These are phyloP conservation scores for Mactromeris polynyma DNA, from an alignment of 2,888 invertebrate species.

Conservation along the genomic window DNA sequence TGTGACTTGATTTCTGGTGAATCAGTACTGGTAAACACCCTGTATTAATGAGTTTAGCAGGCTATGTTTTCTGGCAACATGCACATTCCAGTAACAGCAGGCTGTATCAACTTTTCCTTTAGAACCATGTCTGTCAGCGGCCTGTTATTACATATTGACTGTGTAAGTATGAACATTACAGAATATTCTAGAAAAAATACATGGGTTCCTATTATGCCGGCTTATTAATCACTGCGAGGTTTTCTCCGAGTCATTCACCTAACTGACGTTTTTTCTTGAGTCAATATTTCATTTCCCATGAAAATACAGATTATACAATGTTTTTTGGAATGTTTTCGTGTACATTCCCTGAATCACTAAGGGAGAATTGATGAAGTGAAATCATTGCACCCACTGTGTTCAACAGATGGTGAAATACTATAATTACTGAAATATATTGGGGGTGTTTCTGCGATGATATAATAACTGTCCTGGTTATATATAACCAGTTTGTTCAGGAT, in stretches of 20 bases:
- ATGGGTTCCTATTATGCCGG: neutral
- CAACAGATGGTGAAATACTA: neutral
- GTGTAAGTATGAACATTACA: neutral
- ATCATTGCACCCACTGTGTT: neutral
- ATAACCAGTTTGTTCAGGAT: neutral
- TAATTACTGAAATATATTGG: neutral
- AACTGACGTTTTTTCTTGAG: neutral
- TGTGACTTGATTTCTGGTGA: slow-evolving; percentile 10
- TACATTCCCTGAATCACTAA: neutral
- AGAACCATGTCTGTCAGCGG: neutral
- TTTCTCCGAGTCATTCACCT: neutral
- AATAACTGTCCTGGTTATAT: neutral
- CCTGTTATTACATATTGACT: neutral
- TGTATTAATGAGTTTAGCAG: slow-evolving; percentile 15
- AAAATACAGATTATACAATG: neutral
- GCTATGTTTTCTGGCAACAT: neutral
- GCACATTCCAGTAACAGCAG: neutral
- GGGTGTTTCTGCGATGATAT: neutral
- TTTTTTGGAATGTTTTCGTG: neutral
- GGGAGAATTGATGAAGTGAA: neutral
- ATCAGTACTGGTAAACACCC: slow-evolving; percentile 5
- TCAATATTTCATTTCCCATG: neutral
- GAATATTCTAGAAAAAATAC: neutral
- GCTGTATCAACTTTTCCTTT: neutral
- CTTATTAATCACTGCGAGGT: neutral